phyloP scores from a whole-genome alignment of 2,113 vertebrate genomes.

The Zootoca vivipara region DNA sequence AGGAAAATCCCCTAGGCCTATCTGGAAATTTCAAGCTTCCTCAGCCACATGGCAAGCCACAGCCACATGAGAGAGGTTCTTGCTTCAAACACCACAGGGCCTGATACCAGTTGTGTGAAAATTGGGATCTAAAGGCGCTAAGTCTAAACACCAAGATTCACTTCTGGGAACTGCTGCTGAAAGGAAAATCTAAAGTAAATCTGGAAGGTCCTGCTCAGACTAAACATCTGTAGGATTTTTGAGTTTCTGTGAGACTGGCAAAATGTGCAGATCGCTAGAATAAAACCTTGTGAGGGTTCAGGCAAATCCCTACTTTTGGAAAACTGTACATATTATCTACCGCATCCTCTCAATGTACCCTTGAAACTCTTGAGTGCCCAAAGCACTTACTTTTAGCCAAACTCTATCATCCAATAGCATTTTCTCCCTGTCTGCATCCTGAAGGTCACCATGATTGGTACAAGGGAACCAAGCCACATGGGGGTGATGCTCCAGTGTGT shows the following conservation, averaged over 20 bases:
- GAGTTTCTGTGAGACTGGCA: background rate
- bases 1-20: background rate
- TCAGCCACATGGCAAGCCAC: background rate
- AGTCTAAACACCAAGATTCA: background rate
- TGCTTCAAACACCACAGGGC: background rate
- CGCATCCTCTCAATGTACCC: background rate
- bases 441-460: constrained; percentile 58
- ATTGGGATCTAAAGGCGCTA: background rate
- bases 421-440: constrained; percentile 63
- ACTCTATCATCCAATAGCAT: constrained; percentile 45
- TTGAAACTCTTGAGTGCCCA: background rate
- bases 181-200: background rate
- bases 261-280: background rate
- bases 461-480: constrained; percentile 88
- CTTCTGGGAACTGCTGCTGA: background rate
- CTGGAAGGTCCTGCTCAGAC: background rate
- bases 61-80: background rate
- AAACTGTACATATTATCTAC: background rate
- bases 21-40: background rate
- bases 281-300: background rate
- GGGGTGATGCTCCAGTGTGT: constrained; percentile 68
- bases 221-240: background rate
- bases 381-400: constrained; percentile 90
- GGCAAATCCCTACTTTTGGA: background rate
- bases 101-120: background rate